phyloP scores from a whole-genome alignment of 2,888 invertebrate genomes.

The Dryocosmus kuriphilus region DNA sequence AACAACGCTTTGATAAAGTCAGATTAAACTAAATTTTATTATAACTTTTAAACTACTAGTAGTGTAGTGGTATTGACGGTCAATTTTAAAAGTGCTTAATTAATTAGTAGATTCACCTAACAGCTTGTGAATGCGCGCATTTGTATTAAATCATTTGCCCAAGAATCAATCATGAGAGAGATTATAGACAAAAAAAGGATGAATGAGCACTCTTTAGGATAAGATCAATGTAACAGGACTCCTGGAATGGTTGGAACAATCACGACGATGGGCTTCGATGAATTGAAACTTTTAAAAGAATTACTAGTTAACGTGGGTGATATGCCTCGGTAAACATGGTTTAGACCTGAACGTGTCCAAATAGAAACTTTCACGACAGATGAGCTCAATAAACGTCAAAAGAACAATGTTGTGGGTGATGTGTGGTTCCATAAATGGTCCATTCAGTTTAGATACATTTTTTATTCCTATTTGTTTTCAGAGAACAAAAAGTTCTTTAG shows the following conservation, averaged over 20 bases:
- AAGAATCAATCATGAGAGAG: neutral
- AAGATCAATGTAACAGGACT: constrained; percentile 6
- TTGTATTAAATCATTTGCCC: neutral
- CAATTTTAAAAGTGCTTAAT: too few relatives aligned
- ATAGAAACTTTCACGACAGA: constrained; percentile 1
- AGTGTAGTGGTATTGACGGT: too few relatives aligned
- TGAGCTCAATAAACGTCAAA: neutral
- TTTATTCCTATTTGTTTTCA: neutral
- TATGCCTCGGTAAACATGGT: constrained; percentile 18
- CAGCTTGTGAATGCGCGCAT: neutral
- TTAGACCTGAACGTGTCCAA: neutral
- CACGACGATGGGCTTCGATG: neutral
- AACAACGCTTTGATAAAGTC: neutral
- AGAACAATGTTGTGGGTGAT: neutral
- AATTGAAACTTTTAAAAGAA: constrained; percentile 11
- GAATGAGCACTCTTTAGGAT: neutral
- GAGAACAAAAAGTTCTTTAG: too few relatives aligned
- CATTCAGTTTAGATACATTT: too few relatives aligned
- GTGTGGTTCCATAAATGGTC: neutral
- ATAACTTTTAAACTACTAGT: neutral
- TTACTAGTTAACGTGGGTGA: neutral
- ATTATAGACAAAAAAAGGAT: neutral
- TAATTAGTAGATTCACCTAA: neutral
- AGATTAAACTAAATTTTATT: too few relatives aligned
- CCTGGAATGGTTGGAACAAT: neutral